Evolutionary conservation across 2,113 vertebrate genomes (phyloP).

Genomic region (Gulo gulo): DNA sequence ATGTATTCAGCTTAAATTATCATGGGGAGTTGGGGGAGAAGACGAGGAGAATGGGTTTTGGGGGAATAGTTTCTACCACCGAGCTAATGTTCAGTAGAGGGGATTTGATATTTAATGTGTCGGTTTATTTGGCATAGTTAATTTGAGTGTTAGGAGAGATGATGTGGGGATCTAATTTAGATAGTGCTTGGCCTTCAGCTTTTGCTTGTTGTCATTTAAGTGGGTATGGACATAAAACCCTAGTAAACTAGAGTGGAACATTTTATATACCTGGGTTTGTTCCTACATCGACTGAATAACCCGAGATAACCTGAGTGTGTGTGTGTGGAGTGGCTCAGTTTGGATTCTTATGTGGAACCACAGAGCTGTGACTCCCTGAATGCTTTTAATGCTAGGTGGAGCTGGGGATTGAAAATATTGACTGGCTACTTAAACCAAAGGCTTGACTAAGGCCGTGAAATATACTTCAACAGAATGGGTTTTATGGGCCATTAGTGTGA

Average conservation of each 20-base stretch:
- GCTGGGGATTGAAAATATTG: background rate
- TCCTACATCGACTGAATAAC: background rate
- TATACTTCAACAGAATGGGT: background rate
- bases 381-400: background rate
- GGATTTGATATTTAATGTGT: background rate
- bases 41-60: background rate
- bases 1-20: background rate
- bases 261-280: background rate
- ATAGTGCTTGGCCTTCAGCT: background rate
- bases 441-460: background rate
- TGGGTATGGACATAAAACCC: background rate
- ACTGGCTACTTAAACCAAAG: background rate
- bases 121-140: background rate
- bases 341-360: background rate
- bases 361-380: background rate
- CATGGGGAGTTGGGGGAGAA: too few relatives aligned
- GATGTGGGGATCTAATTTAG: background rate
- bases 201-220: background rate
- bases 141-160: background rate
- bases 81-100: background rate
- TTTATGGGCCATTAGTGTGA: conserved; percentile 20
- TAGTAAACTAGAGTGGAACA: background rate
- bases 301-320: too few relatives aligned
- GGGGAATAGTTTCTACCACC: background rate
- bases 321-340: background rate